These are phyloP conservation scores for Pyrrhosoma nymphula DNA, from an alignment of 2,888 invertebrate genomes.

Conservation along the genomic window DNA sequence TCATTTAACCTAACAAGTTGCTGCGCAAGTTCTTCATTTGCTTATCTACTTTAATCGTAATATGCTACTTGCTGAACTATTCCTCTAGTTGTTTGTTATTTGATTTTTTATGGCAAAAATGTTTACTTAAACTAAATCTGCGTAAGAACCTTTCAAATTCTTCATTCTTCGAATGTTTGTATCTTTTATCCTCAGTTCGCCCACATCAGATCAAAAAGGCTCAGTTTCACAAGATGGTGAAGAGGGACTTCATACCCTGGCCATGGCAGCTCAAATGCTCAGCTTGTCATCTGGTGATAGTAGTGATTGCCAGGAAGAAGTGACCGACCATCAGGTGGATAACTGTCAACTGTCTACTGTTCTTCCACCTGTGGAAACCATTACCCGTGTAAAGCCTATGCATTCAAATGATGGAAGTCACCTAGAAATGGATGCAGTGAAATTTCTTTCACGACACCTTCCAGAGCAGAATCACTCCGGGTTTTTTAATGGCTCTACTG, in stretches of 20 bases:
- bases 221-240: background rate
- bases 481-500: background rate
- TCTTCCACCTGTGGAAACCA: background rate
- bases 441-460: constrained; percentile 20
- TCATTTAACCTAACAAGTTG: no score
- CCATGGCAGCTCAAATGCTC: constrained; percentile 52
- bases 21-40: no score
- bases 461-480: constrained; percentile 7
- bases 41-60: no score
- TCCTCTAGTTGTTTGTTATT: no score
- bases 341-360: background rate
- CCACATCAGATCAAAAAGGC: background rate
- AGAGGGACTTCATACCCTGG: constrained; percentile 44
- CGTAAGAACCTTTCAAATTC: no score
- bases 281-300: constrained; percentile 34
- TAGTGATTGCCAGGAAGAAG: background rate
- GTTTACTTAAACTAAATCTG: no score
- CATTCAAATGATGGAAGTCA: constrained; percentile 5
- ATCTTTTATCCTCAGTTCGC: background rate
- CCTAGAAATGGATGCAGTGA: constrained; percentile 43
- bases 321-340: background rate
- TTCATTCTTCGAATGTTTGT: no score
- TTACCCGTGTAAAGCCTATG: background rate
- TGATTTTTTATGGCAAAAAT: no score
- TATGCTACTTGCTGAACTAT: no score